phyloP scores from a whole-genome alignment of 1,140 invertebrate species.

The Goniozus legneri region DNA sequence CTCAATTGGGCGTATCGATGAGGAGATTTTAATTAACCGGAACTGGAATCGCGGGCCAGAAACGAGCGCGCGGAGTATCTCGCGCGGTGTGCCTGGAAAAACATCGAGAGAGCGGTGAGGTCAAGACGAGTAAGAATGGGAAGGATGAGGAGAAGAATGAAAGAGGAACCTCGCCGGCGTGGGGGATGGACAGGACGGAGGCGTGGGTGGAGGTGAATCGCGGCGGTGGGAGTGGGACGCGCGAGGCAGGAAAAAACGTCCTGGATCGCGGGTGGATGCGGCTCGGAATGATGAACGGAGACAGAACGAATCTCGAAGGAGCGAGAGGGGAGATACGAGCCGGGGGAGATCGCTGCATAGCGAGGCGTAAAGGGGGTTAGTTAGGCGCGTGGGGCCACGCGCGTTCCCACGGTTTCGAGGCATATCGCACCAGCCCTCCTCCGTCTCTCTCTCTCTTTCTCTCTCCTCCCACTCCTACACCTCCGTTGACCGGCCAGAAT shows the following conservation, averaged over 20 bases:
- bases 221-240: too few relatives aligned
- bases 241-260: too few relatives aligned
- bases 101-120: not conserved
- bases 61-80: too few relatives aligned
- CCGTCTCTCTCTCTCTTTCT: conserved; percentile 13
- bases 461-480: too few relatives aligned
- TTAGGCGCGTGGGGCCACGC: conserved; percentile 52
- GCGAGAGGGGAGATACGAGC: not conserved
- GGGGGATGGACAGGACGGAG: conserved; percentile 4
- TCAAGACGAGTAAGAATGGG: conserved; percentile 6
- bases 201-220: not conserved
- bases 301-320: too few relatives aligned
- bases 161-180: not conserved
- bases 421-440: conserved; percentile 46
- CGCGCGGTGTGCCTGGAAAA: too few relatives aligned
- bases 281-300: too few relatives aligned
- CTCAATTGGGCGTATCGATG: too few relatives aligned
- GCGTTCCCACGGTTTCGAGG: conserved; percentile 52
- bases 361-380: conserved; percentile 47
- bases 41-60: too few relatives aligned
- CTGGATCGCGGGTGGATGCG: too few relatives aligned
- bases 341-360: conserved; percentile 17
- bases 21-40: too few relatives aligned
- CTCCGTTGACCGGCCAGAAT: too few relatives aligned
- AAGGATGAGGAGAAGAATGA: not conserved